phyloP scores from a whole-genome alignment of 2,888 invertebrate genomes.

The Aricia artaxerxes region DNA sequence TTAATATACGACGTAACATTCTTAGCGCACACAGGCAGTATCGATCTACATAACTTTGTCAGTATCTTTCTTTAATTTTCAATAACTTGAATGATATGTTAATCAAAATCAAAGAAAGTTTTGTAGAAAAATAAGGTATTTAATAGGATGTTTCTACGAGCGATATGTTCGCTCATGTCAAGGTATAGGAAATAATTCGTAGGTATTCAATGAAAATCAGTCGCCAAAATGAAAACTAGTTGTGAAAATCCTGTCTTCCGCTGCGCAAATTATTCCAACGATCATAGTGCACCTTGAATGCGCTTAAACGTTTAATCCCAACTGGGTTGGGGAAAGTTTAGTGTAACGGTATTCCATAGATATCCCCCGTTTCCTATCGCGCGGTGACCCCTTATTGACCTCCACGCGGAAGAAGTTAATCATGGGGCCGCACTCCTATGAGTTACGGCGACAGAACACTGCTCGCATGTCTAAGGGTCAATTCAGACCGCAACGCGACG shows the following conservation, averaged over 20 bases:
- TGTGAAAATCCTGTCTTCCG: neutral
- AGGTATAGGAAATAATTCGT: too few species aligned
- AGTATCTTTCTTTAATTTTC: too few species aligned
- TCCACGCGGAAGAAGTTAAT: constrained; percentile 74
- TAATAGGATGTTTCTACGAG: too few species aligned
- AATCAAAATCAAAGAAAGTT: too few species aligned
- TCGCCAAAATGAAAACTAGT: neutral
- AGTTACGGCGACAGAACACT: constrained; percentile 51
- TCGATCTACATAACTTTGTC: too few species aligned
- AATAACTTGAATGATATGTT: too few species aligned
- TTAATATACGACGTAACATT: too few species aligned
- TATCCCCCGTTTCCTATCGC: constrained; percentile 38
- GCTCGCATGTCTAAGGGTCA: constrained; percentile 36
- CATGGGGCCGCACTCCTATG: constrained; percentile 55
- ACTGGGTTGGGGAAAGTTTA: constrained; percentile 39
- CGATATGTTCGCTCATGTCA: too few species aligned
- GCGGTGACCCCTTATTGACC: constrained; percentile 67
- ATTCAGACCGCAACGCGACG: too few species aligned
- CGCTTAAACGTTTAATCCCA: constrained; percentile 31
- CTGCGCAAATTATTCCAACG: neutral
- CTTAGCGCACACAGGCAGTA: too few species aligned
- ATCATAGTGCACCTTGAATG: constrained; percentile 16
- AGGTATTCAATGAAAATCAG: neutral
- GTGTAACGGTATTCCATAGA: constrained; percentile 37
- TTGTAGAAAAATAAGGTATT: too few species aligned